Evolutionary conservation across 1,140 invertebrate genomes (phyloP), one percentile per base, ranked within the genome.

Genomic region (Druon quercuslanigerum): DNA sequence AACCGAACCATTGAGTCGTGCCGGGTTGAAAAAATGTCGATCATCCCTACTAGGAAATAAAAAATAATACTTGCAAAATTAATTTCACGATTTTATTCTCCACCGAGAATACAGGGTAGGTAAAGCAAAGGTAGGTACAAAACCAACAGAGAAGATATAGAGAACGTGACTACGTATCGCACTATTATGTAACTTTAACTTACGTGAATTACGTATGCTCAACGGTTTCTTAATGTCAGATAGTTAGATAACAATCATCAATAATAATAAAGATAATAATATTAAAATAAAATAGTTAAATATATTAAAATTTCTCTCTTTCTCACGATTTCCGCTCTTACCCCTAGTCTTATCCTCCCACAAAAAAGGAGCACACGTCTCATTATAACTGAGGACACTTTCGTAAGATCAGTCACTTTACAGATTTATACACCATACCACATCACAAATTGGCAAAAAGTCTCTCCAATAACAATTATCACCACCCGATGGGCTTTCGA

Each of bases 401-500:
- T 33, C 13, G 33, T 13, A n/a, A 40, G 14, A n/a, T 14, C 60
- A 60, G 25, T 66, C 25, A 66, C n/a, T 66, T 66, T 33, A 66
- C 60, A 66, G 60, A 66, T 66, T 66, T 66, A 46, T 66, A 40
- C 60, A 66, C 60, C 33, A 66, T 66, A 66, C 60, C 60, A 66
- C 60, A n/a, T 66, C 60, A 66, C 60, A 40, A 66, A 66, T 25
- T 66, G 14, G 13, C 33, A 33, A 40, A 66, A 40, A n/a, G 40
- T 40, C 14, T 66, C 56, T 66, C 25, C 13, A 66, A 33, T 66
- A 66, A 66, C 20, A 33, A 54, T 60, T 60, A 33, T 19, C 8
- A 57, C 2, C 20, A 60, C 6, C 20, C 5, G 13, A 66, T 66
- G 14, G 13, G 12, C 25, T 40, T 66, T 3, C 11, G 40, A 66